Percentiles rank a stretch among this genome's conserved stretches.
phyloP scores from a whole-genome alignment of 2,888 invertebrate genomes.

The Graphium colonna region DNA sequence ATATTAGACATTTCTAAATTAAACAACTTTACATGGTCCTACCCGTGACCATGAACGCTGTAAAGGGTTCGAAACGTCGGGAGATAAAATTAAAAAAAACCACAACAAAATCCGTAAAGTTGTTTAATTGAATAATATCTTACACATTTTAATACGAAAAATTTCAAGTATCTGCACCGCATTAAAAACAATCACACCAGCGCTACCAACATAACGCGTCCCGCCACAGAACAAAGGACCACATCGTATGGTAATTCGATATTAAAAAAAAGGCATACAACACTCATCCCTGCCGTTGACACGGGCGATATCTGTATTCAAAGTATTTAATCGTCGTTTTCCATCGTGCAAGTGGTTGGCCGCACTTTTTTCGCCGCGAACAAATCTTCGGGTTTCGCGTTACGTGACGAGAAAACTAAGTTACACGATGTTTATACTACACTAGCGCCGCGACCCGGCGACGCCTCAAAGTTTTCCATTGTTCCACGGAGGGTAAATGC shows the following conservation, averaged over 20 bases:
- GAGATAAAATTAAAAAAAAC: too few species aligned
- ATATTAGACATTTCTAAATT: too few species aligned
- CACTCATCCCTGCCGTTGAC: conserved; percentile 19
- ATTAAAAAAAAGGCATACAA: conserved; percentile 9
- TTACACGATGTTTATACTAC: conserved; percentile 1
- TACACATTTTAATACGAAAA: too few species aligned
- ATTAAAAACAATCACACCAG: too few species aligned
- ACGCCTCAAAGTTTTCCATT: conserved; percentile 10
- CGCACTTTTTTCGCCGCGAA: conserved; percentile 21
- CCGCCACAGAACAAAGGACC: background rate
- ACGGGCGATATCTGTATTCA: conserved; percentile 22
- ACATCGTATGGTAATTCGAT: background rate
- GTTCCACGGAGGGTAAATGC: background rate
- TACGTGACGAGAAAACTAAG: conserved; percentile 7
- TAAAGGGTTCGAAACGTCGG: too few species aligned
- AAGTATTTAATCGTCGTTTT: conserved; percentile 13
- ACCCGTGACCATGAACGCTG: too few species aligned
- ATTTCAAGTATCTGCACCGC: too few species aligned
- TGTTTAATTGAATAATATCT: too few species aligned
- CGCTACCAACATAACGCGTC: too few species aligned
- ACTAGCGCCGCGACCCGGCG: conserved; percentile 3
- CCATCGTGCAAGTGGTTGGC: conserved; percentile 12
- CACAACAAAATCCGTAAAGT: too few species aligned
- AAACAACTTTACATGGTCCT: too few species aligned
- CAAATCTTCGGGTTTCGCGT: conserved; percentile 19